Evolutionary conservation across 2,797 vertebrate genomes (phyloP).

Genomic region (Anguilla megastoma): DNA sequence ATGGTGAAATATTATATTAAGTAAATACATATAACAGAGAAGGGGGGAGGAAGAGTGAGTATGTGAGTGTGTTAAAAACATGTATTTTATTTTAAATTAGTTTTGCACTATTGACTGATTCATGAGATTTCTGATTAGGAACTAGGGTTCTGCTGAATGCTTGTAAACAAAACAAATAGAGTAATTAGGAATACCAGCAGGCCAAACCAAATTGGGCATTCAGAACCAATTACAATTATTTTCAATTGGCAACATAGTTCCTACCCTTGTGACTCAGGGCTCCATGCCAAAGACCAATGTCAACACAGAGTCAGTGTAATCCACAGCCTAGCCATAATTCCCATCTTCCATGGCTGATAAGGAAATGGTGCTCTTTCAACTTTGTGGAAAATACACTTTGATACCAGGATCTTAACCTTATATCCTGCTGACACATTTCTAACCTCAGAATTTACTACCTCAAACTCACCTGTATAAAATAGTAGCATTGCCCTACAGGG

Average conservation of each 20-base stretch:
- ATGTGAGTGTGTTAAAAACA: no score
- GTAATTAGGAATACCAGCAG: neutral
- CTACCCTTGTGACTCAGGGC: neutral
- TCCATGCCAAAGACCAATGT: neutral
- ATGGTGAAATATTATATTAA: neutral
- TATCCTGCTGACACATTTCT: neutral
- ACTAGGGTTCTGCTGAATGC: neutral
- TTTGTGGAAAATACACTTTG: neutral
- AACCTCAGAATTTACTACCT: neutral
- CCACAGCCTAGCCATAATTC: neutral
- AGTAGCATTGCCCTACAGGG: neutral
- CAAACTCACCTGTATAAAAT: neutral
- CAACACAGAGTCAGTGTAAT: neutral
- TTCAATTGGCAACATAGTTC: neutral
- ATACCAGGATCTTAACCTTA: neutral
- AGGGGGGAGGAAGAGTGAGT: no score
- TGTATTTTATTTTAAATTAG: neutral
- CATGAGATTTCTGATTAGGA: neutral
- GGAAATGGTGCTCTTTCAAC: neutral
- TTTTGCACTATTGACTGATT: neutral
- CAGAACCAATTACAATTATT: conserved; percentile 9
- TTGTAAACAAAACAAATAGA: neutral
- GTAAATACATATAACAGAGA: neutral
- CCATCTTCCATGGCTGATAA: neutral
- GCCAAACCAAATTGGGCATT: conserved; percentile 2